Evolutionary conservation across 2,113 vertebrate species (phyloP).

Genomic region (Turdus rufiventris): DNA sequence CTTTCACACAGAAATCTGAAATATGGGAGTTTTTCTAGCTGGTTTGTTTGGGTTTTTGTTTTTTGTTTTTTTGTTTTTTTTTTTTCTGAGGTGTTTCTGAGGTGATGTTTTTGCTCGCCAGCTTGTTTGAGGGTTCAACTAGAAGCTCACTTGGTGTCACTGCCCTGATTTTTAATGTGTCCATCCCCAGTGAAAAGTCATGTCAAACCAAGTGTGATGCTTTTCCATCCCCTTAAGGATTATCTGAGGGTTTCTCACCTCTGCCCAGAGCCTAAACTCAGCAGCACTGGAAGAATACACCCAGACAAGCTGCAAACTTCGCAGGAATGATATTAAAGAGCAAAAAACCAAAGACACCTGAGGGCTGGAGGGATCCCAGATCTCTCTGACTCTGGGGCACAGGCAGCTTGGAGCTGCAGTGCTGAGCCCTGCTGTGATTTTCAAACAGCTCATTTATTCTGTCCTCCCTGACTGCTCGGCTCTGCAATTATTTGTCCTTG

Average conservation of each 20-base stretch:
- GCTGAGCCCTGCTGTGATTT: background rate
- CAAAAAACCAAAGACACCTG: background rate
- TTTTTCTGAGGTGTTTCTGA: background rate
- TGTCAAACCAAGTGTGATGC: background rate
- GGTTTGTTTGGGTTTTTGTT: too few species aligned
- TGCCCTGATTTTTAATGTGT: background rate
- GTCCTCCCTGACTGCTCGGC: background rate
- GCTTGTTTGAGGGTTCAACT: background rate
- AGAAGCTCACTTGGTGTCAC: background rate
- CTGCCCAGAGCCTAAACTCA: background rate
- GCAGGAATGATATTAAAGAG: background rate
- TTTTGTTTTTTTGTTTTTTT: background rate
- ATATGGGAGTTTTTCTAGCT: background rate
- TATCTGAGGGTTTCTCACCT: background rate
- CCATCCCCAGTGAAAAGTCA: background rate
- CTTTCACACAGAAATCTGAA: background rate
- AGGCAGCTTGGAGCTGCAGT: background rate
- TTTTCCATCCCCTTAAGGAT: background rate
- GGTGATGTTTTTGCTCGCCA: background rate
- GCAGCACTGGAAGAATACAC: background rate
- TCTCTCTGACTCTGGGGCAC: background rate
- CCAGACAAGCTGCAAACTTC: background rate
- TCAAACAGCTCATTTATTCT: constrained; percentile 17
- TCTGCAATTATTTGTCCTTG: constrained; percentile 10
- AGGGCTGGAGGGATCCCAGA: background rate